Conservation (phyloP, 2,113 vertebrate genomes). For the Macroglossus sobrinus region DNA sequence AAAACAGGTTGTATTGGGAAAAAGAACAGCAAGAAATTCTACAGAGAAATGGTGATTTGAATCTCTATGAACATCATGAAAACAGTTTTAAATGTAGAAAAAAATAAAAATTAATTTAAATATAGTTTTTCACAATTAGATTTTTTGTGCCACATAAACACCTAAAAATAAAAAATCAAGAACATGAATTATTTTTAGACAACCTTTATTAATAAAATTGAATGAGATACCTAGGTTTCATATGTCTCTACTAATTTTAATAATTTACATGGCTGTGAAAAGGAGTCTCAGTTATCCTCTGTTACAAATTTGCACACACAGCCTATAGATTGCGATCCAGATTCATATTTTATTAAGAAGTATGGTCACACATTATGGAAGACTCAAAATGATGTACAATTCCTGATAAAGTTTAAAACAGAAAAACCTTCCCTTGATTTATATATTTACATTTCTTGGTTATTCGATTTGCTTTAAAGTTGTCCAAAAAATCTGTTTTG, state of each 20-base stretch:
- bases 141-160: neutral
- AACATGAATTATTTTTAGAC: neutral
- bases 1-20: neutral
- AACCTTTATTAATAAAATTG: neutral
- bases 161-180: neutral
- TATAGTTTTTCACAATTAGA: neutral
- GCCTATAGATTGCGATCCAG: neutral
- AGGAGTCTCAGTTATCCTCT: neutral
- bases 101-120: neutral
- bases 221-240: neutral
- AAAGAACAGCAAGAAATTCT: neutral
- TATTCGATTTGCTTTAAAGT: neutral
- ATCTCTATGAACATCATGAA: neutral
- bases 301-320: neutral
- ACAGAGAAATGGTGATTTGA: neutral
- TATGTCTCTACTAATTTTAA: neutral
- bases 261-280: neutral
- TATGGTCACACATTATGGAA: neutral
- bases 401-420: neutral
- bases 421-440: neutral
- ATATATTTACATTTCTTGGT: neutral
- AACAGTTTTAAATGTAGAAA: neutral
- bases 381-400: neutral
- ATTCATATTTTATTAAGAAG: neutral
- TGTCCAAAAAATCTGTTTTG: neutral